phyloP scores from a whole-genome alignment of 1,140 invertebrate species.

The Mycetomoellerius zeteki region DNA sequence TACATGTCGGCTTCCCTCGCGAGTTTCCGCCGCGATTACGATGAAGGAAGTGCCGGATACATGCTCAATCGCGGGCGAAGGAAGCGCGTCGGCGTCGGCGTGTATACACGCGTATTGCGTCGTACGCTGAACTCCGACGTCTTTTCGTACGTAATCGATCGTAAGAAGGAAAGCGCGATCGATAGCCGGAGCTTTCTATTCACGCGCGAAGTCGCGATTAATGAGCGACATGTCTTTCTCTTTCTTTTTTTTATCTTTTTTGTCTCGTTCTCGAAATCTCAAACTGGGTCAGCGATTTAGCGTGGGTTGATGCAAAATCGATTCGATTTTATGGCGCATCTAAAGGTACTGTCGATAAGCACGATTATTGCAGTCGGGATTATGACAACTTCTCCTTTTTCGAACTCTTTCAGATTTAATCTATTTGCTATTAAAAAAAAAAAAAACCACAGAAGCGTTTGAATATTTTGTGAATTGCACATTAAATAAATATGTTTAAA shows the following conservation, averaged over 20 bases:
- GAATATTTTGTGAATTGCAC: neutral
- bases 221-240: neutral
- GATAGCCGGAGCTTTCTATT: conserved; percentile 68
- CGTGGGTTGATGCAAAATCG: conserved; percentile 20
- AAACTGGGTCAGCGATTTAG: conserved; percentile 17
- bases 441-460: no score
- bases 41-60: conserved; percentile 49
- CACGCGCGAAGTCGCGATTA: conserved; percentile 33
- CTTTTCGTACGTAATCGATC: conserved; percentile 71
- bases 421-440: neutral
- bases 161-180: conserved; percentile 75
- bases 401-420: neutral
- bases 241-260: neutral
- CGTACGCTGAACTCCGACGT: conserved; percentile 64
- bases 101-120: neutral
- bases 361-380: conserved; percentile 12
- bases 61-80: conserved; percentile 12
- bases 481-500: neutral
- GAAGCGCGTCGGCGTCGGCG: conserved; percentile 16
- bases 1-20: neutral
- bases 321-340: neutral
- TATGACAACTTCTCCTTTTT: neutral
- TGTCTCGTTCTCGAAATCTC: conserved; percentile 20
- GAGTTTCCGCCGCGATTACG: conserved; percentile 32
- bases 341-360: neutral